Evolutionary conservation across 2,113 vertebrate genomes (phyloP).

Genomic region (Salvator merianae): DNA sequence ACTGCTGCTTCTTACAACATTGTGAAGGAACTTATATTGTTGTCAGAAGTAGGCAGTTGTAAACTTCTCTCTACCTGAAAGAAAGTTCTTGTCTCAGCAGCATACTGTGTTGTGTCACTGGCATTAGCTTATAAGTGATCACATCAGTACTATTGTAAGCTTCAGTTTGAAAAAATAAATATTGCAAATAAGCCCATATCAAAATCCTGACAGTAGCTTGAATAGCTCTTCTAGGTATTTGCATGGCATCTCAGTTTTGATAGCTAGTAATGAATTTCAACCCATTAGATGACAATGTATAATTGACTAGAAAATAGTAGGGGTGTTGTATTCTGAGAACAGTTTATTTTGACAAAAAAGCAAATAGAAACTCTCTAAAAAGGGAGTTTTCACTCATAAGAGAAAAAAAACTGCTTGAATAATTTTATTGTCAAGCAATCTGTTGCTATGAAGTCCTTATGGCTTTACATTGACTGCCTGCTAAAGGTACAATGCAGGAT

Average conservation of each 20-base stretch:
- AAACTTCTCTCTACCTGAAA: neutral
- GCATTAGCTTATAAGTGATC: neutral
- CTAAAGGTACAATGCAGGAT: neutral
- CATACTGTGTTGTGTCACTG: neutral
- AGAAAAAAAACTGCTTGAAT: neutral
- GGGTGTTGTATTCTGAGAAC: neutral
- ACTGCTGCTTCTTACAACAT: neutral
- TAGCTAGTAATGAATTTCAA: neutral
- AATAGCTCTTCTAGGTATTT: no score
- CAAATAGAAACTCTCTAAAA: neutral
- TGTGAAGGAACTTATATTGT: neutral
- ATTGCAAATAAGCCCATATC: neutral
- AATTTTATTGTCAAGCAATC: neutral
- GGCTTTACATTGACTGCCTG: neutral
- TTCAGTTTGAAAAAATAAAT: neutral
- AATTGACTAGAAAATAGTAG: neutral
- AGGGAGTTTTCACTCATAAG: neutral
- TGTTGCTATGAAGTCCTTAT: neutral
- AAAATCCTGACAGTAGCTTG: neutral
- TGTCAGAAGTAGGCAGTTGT: neutral
- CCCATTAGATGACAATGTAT: neutral
- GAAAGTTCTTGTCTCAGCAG: neutral
- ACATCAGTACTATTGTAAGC: neutral
- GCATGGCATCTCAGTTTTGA: neutral
- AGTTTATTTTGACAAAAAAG: neutral